Base-by-base conservation (phyloP, 2,888 invertebrate genomes). In the Nebria salina region DNA sequence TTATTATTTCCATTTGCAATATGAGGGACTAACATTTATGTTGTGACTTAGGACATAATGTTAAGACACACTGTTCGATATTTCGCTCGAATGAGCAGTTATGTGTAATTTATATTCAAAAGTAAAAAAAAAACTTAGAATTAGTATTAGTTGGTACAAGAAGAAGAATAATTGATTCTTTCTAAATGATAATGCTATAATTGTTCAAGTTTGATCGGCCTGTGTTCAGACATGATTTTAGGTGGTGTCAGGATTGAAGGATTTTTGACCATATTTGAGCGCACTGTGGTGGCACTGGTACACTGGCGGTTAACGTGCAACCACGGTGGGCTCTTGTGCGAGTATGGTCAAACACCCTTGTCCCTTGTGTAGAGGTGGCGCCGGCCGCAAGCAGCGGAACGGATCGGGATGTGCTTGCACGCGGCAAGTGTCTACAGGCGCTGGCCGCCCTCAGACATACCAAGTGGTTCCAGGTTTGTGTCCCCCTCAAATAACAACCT, bases 401-500 rank as follows among this genome's bases (percentile, higher is more conserved):
- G 89, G 92, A 94, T 91, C 93, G 94, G 92, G 98, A 98, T 92
- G 95, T 97, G 91, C 95, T 99, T 92, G 97, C 98, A 94, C 97
- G 97, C 93, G 96, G 97, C 93, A 98, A 98, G 93, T 99, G 99
- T 95, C 96, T 99, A 93, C 96, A 98, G 94, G 98, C 99, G 93
- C 95, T 99, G 93, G 98, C 99, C 92, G 97, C 97, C 92, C 95
- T 99, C 92, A 97, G 99, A 93, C 98, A 98, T 95, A 97, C 98
- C 93, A 99, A 99, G 94, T 99, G 99, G 98, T 99, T 99, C 95
- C 98, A 99, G 97, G 98, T 98, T 93, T 94, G 90, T 91, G 91
- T 90, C 87, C 87, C 89, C 89, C 87, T 87, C 87, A 87, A 77
- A 54, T 13, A 77, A 79, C 70, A 80, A 65, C 54, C 54, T 54